Evolutionary conservation across 1,140 invertebrate genomes (phyloP).

Genomic region (Trichonephila clavipes): DNA sequence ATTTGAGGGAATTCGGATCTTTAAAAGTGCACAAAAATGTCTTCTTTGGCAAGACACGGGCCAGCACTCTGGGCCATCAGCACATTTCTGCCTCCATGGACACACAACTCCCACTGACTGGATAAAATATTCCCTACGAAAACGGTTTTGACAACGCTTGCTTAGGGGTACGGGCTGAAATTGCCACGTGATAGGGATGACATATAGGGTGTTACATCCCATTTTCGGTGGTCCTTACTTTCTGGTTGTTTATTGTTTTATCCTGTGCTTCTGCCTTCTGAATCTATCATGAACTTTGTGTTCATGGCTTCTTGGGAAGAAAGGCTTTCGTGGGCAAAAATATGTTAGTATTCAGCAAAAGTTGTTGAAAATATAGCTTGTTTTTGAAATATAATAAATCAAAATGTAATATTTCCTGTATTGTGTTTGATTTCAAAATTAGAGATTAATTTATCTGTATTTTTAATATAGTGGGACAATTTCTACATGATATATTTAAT

Average conservation of each 20-base stretch:
- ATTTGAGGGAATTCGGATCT: conserved; percentile 4
- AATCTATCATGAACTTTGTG: background rate
- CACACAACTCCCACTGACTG: background rate
- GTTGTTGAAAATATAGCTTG: too few relatives aligned
- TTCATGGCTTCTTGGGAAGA: background rate
- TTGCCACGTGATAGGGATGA: conserved; percentile 11
- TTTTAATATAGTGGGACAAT: too few relatives aligned
- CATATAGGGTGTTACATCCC: conserved; percentile 18
- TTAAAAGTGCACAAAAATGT: conserved; percentile 45
- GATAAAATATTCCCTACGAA: background rate
- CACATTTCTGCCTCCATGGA: background rate
- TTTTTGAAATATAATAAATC: background rate
- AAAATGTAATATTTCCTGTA: background rate
- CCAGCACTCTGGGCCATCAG: conserved; percentile 19
- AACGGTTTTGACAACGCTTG: conserved; percentile 37
- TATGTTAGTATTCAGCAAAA: background rate
- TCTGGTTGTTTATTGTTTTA: conserved; percentile 9
- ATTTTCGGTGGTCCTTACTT: background rate
- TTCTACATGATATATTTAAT: too few relatives aligned
- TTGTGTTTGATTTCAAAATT: background rate
- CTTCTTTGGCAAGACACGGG: background rate
- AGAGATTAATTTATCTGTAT: too few relatives aligned
- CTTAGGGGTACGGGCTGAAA: background rate
- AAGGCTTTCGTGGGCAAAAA: background rate
- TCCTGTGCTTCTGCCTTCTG: background rate